A percentile compares a stretch with the other conserved stretches of the same genome.
Evolutionary conservation across 2,888 invertebrate species (phyloP).

Genomic region (Limnephilus auricula): DNA sequence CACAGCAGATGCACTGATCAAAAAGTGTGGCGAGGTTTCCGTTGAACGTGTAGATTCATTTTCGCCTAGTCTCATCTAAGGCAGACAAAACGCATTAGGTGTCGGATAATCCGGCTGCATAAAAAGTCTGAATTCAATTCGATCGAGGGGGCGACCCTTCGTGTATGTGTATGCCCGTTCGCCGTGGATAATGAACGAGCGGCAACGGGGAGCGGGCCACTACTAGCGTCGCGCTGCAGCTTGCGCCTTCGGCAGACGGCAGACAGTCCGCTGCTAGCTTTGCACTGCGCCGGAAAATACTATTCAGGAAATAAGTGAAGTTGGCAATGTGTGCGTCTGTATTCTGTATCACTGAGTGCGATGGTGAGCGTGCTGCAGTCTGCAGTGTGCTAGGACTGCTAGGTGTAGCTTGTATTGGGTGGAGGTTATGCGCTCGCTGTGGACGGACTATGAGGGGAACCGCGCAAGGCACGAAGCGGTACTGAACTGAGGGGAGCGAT

Average conservation of each 20-base stretch:
- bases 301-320: not conserved
- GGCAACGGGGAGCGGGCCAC: not conserved
- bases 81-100: conserved; percentile 2
- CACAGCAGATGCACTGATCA: not conserved
- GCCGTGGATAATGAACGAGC: not conserved
- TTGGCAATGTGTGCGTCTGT: not conserved
- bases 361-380: not conserved
- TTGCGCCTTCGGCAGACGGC: not conserved
- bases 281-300: not conserved
- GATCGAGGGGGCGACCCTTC: not conserved
- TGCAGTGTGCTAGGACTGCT: not conserved
- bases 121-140: not conserved
- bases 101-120: not conserved
- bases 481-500: not conserved
- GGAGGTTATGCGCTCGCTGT: not conserved
- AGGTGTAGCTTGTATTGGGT: not conserved
- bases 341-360: not conserved
- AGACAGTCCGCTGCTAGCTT: not conserved
- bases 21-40: not conserved
- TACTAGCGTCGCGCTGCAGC: not conserved
- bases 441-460: not conserved
- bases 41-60: not conserved
- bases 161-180: not conserved
- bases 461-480: not conserved
- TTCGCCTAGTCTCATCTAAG: not conserved